A percentile compares a stretch with the other conserved stretches of the same genome.
These are phyloP conservation scores for Tauraco erythrolophus DNA, from an alignment of 2,113 vertebrate genomes.

Conservation along the genomic window DNA sequence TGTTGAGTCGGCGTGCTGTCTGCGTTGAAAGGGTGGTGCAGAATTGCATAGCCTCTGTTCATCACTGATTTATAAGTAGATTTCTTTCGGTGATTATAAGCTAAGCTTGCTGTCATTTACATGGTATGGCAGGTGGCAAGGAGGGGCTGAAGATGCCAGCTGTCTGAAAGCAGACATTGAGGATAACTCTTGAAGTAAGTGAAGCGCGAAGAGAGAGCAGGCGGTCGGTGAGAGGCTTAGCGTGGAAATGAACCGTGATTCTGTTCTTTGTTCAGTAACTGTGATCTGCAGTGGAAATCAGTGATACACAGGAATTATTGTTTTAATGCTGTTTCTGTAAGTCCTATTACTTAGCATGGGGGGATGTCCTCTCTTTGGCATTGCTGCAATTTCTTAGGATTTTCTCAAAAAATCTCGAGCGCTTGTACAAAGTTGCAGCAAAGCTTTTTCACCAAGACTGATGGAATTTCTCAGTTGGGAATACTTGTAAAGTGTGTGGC, in stretches of 20 bases:
- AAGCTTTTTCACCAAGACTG: neutral
- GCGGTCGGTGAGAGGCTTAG: neutral
- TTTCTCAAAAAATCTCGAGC: neutral
- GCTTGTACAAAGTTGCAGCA: neutral
- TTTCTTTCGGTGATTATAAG: neutral
- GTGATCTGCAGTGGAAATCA: neutral
- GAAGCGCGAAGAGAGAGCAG: neutral
- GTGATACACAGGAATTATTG: neutral
- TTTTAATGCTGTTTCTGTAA: neutral
- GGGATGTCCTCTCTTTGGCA: neutral
- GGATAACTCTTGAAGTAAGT: neutral
- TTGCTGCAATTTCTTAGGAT: neutral
- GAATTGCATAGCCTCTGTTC: neutral
- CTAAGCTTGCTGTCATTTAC: neutral
- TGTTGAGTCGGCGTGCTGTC: neutral
- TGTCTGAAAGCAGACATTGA: neutral
- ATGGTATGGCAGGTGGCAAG: neutral
- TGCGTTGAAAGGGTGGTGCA: neutral
- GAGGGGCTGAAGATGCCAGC: neutral
- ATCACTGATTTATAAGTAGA: neutral
- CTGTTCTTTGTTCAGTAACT: neutral
- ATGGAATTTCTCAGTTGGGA: neutral
- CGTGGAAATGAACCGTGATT: neutral
- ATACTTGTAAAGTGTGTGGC: neutral
- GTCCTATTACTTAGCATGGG: neutral